Conservation (phyloP, 2,113 vertebrate species). For the Ammodramus savannarum region DNA sequence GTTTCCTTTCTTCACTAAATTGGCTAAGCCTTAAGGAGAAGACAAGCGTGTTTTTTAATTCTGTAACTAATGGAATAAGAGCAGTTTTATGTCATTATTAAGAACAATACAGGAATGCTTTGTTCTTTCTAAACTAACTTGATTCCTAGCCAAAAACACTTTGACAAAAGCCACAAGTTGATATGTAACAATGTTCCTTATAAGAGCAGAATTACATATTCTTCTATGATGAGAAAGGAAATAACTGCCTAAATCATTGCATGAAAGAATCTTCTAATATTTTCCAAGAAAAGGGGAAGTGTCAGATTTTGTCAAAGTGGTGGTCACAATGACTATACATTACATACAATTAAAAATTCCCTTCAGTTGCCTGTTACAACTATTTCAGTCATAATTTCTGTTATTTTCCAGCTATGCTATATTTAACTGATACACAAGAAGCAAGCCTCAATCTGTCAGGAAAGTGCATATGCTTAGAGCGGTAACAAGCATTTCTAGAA, state of each 20-base stretch:
- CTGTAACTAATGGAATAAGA: not conserved
- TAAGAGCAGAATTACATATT: not conserved
- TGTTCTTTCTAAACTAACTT: not conserved
- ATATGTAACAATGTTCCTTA: not conserved
- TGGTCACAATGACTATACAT: not conserved
- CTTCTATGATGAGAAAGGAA: not conserved
- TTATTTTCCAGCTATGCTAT: constrained; percentile 14
- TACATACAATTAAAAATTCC: not conserved
- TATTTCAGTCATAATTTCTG: not conserved
- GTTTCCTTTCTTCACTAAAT: not conserved
- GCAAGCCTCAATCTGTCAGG: constrained; percentile 28
- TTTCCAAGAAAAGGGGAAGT: not conserved
- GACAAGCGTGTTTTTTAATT: not conserved
- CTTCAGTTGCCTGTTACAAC: not conserved
- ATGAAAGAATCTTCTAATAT: not conserved
- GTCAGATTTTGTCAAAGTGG: not conserved
- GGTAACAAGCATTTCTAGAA: constrained; percentile 9
- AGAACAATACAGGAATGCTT: not conserved
- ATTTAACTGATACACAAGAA: not conserved
- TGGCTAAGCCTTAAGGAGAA: not conserved
- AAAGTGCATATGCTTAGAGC: not conserved
- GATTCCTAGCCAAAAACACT: not conserved
- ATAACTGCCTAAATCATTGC: not conserved
- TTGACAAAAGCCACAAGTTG: not conserved
- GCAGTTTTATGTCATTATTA: not conserved